A percentile compares a stretch with the other conserved stretches of the same genome.
These are phyloP conservation scores for Drosophila paranaensis DNA, from an alignment of 2,888 invertebrate species.

Conservation along the genomic window DNA sequence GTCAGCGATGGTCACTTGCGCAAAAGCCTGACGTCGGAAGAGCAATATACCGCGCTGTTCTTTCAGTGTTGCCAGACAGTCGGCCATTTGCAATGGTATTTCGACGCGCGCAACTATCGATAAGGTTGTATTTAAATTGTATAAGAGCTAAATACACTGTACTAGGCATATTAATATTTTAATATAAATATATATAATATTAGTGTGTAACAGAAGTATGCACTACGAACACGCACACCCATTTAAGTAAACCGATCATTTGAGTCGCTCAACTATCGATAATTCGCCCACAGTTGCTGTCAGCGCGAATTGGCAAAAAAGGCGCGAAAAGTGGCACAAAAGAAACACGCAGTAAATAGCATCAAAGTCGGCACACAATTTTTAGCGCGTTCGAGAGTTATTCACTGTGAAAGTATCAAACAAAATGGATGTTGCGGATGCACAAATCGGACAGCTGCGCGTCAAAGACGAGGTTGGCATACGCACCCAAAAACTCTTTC, in stretches of 20 bases:
- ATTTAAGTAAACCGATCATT: background rate
- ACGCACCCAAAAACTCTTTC: constrained; percentile 97
- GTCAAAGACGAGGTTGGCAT: constrained; percentile 96
- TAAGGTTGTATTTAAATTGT: background rate
- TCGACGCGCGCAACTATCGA: background rate
- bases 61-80: background rate
- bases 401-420: constrained; percentile 8
- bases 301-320: constrained; percentile 44
- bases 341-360: constrained; percentile 55
- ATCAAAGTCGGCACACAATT: constrained; percentile 19
- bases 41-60: constrained; percentile 1
- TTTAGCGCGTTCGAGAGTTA: constrained; percentile 25
- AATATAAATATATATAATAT: background rate
- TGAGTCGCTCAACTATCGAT: constrained; percentile 5
- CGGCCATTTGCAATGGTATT: background rate
- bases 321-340: constrained; percentile 61
- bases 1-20: constrained; percentile 26
- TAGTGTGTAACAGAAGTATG: background rate
- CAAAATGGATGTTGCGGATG: constrained; percentile 92
- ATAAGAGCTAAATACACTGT: background rate
- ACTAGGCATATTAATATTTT: background rate
- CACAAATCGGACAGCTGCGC: constrained; percentile 89
- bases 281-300: background rate
- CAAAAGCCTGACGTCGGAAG: background rate
- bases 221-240: background rate